Evolutionary conservation across 2,113 vertebrate species (phyloP).

Genomic region (Xenus cinereus): DNA sequence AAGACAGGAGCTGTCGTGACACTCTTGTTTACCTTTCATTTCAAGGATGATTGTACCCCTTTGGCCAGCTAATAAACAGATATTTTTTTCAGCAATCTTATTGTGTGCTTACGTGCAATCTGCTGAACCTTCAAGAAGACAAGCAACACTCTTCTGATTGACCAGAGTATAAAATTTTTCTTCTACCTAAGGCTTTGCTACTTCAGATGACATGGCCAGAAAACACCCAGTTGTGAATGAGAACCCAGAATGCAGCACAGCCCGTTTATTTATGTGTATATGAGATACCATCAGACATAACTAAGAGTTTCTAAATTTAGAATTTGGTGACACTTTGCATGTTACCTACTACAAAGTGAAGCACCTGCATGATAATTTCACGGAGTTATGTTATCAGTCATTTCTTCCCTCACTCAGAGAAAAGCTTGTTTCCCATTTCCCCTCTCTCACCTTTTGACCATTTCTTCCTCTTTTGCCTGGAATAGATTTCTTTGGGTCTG

Average conservation of each 20-base stretch:
- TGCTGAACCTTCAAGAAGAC: neutral
- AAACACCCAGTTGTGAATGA: neutral
- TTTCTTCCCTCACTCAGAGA: neutral
- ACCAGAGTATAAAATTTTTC: neutral
- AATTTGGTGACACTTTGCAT: neutral
- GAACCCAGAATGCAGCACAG: neutral
- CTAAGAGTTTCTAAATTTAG: neutral
- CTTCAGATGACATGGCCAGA: neutral
- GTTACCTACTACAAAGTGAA: neutral
- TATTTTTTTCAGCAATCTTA: neutral
- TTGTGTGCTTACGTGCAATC: neutral
- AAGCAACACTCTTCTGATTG: neutral
- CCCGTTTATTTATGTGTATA: neutral
- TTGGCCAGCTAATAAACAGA: neutral
- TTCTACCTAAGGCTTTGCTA: neutral
- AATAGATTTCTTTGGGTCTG: neutral
- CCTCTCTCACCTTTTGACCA: conserved; percentile 1
- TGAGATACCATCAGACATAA: neutral
- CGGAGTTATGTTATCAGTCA: neutral
- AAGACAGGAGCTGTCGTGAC: neutral
- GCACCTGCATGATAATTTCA: neutral
- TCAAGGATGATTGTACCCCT: neutral
- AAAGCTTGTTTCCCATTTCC: neutral
- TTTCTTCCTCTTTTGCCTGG: conserved; percentile 10
- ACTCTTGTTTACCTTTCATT: neutral